Percentiles rank a stretch among this genome's conserved stretches.
phyloP scores from a whole-genome alignment of 2,888 invertebrate genomes.

The Ctenicera cuprea region DNA sequence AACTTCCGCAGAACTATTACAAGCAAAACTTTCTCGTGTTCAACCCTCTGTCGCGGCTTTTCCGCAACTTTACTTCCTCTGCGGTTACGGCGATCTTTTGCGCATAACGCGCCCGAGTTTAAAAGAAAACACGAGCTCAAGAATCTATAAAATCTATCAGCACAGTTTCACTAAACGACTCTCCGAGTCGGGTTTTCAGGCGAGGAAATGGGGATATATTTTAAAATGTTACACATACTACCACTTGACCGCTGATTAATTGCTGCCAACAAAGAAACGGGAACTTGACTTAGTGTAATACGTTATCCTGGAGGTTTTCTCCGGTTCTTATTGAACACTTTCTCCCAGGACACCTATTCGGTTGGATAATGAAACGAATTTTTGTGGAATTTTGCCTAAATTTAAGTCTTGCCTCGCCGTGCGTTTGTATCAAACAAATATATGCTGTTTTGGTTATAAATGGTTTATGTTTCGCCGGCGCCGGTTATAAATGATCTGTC shows the following conservation, averaged over 20 bases:
- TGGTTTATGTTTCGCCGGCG: conserved; percentile 25
- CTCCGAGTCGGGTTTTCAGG: background rate
- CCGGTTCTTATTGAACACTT: conserved; percentile 16
- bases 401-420: background rate
- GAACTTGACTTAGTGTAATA: conserved; percentile 20
- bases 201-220: conserved; percentile 27
- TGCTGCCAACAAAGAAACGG: conserved; percentile 29
- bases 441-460: conserved; percentile 24
- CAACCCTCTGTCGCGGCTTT: conserved; percentile 5
- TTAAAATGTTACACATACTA: conserved; percentile 31
- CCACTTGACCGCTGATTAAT: conserved; percentile 33
- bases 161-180: conserved; percentile 2
- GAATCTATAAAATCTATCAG: conserved; percentile 26
- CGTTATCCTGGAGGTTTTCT: conserved; percentile 13
- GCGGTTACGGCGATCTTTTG: conserved; percentile 18
- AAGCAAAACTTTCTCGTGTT: conserved; percentile 19
- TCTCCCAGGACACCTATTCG: conserved; percentile 21
- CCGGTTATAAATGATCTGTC: conserved; percentile 32
- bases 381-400: conserved; percentile 3
- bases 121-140: background rate
- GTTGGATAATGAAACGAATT: background rate
- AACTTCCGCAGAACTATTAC: conserved; percentile 29
- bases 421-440: conserved; percentile 11
- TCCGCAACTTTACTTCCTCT: conserved; percentile 10
- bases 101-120: conserved; percentile 7